Percentiles rank a stretch among this genome's conserved stretches.
phyloP scores from a whole-genome alignment of 2,113 vertebrate genomes.

The Eubucco bourcierii region DNA sequence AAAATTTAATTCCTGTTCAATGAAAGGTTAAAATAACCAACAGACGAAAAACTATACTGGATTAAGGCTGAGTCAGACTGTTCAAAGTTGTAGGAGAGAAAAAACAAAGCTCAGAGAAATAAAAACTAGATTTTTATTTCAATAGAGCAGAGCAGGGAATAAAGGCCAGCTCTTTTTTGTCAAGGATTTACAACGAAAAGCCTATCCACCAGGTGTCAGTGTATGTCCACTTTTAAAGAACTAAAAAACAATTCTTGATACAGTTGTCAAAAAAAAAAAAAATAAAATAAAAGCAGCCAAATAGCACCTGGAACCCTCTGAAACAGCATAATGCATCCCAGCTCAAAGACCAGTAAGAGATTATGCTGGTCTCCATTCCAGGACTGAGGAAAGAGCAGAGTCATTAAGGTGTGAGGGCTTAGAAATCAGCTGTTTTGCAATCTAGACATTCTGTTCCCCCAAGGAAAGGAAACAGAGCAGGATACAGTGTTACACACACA shows the following conservation, averaged over 20 bases:
- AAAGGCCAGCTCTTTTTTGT: not conserved
- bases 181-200: not conserved
- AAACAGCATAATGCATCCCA: not conserved
- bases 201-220: slow-evolving; percentile 69
- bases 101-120: not conserved
- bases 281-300: not conserved
- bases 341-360: not conserved
- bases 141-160: rapidly evolving
- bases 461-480: not conserved
- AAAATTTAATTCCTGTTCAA: not conserved
- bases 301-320: not conserved
- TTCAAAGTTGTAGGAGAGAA: not conserved
- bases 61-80: not conserved
- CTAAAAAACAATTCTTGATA: not conserved
- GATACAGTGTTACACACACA: not conserved
- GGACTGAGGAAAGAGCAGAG: not conserved
- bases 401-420: not conserved
- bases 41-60: not conserved
- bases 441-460: not conserved
- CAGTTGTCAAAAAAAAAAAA: not conserved
- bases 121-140: not conserved
- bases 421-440: not conserved
- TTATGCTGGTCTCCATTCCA: not conserved
- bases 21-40: not conserved
- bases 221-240: not conserved